Evolutionary conservation across 2,113 vertebrate species (phyloP), one percentile per base, ranked within the genome.

Genomic region (Triplophysa rosa): DNA sequence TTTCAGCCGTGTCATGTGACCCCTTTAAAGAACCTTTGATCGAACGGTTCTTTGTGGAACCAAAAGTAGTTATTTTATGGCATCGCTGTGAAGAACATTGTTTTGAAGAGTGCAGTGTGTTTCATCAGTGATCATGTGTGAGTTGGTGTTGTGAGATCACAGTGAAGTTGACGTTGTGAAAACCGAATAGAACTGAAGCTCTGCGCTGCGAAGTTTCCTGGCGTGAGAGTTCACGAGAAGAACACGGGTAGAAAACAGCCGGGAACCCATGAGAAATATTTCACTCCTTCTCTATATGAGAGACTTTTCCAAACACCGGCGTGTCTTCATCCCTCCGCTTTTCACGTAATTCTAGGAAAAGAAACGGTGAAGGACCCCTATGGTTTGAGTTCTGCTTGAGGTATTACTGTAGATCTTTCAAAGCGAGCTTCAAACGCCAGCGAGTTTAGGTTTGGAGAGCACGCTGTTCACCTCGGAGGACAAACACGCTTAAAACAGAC

Each of bases 311-410:
- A 21, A 56, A 70, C 5, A 33, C 1, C 68, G 37, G 26, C 4
- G 17, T 70, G 5, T 58, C 68, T 21, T 19, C 21, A 19, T 11
- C 1, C 45, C 19, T 56, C 49, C 26, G 4, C 26, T n/a, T 9
- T n/a, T n/a, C 29, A 16, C 26, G 11, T 71, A 71, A 40, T 71
- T 71, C 58, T 19, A 71, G 19, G 26, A 37, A 71, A 58, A 37
- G 42, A 37, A 56, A 56, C 8, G 8, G 11, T 8, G 11, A 29
- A 56, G 68, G 49, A 71, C 68, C 68, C 68, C 68, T 71, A 56
- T 58, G 68, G 68, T 71, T 71, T 70, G 52, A 71, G 68, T 21
- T 71, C 68, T 56, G 19, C 17, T 54, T 14, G 68, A 19, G 68
- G 52, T 71, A 12, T 71, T 71, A 58, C 68, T 58, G 68, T 54